phyloP scores from a whole-genome alignment of 2,113 vertebrate genomes.

The Lophotis ruficrista region DNA sequence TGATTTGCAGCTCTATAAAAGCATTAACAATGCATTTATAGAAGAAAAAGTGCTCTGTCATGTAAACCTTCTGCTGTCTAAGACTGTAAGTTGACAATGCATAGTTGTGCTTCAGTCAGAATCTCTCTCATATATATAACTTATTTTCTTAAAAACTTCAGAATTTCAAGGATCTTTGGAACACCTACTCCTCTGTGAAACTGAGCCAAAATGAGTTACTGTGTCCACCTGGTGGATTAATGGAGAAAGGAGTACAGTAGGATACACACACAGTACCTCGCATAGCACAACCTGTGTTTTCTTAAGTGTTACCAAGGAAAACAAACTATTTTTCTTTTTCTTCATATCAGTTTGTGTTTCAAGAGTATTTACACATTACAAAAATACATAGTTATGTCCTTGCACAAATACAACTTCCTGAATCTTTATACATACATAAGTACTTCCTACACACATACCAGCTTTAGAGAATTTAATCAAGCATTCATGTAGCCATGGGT shows the following conservation, averaged over 20 bases:
- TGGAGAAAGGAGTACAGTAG: not conserved
- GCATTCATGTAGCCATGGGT: slow-evolving; percentile 83
- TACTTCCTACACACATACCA: slow-evolving; percentile 68
- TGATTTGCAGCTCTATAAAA: too few species aligned
- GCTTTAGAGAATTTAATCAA: slow-evolving; percentile 83
- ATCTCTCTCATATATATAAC: not conserved
- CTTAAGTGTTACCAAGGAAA: not conserved
- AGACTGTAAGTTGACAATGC: not conserved
- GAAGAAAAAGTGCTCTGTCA: not conserved
- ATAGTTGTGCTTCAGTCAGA: not conserved
- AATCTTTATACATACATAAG: not conserved
- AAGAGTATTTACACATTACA: not conserved
- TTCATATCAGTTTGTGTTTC: not conserved
- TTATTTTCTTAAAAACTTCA: not conserved
- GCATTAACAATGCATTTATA: not conserved
- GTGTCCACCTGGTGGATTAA: not conserved
- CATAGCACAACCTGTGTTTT: not conserved
- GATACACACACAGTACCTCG: not conserved
- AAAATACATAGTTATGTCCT: not conserved
- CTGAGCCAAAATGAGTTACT: not conserved
- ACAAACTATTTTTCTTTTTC: not conserved
- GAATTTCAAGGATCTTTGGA: not conserved
- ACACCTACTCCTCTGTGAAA: not conserved
- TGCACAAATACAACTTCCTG: not conserved
- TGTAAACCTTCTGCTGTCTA: not conserved